Evolutionary conservation across 2,113 vertebrate genomes (phyloP).

Genomic region (human (Homo sapiens)): DNA sequence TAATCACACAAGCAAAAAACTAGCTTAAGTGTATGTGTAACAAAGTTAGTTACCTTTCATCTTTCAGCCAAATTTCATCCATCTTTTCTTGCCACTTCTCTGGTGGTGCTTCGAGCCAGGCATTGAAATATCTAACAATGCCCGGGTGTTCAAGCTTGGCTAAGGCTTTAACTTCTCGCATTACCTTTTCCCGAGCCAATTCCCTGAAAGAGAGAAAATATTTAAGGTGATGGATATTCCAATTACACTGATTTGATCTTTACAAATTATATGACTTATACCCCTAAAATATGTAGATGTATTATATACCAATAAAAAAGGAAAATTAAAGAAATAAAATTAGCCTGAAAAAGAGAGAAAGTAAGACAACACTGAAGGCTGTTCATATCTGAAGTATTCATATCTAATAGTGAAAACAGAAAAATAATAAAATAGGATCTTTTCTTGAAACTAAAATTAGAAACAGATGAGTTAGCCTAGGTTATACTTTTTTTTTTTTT

Average conservation of each 20-base stretch:
- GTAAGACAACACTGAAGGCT: not conserved
- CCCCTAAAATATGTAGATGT: not conserved
- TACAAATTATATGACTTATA: not conserved
- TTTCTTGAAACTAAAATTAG: conserved; percentile 31
- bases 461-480: not conserved
- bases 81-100: conserved; percentile 98
- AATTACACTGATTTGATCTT: not conserved
- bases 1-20: not conserved
- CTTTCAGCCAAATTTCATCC: conserved; percentile 96
- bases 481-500: not conserved
- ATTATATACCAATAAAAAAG: not conserved
- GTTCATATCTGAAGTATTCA: not conserved
- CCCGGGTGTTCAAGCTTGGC: conserved; percentile 98
- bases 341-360: not conserved
- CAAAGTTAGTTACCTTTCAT: conserved; percentile 90
- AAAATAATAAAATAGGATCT: not conserved
- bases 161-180: conserved; percentile 97
- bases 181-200: conserved; percentile 97
- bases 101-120: conserved; percentile 97
- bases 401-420: not conserved
- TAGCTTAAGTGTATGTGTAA: not conserved
- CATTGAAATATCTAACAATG: conserved; percentile 98
- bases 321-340: not conserved
- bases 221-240: not conserved
- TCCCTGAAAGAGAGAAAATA: conserved; percentile 83